Conservation (phyloP, 2,888 invertebrate genomes). For the Drosophila quinaria region DNA sequence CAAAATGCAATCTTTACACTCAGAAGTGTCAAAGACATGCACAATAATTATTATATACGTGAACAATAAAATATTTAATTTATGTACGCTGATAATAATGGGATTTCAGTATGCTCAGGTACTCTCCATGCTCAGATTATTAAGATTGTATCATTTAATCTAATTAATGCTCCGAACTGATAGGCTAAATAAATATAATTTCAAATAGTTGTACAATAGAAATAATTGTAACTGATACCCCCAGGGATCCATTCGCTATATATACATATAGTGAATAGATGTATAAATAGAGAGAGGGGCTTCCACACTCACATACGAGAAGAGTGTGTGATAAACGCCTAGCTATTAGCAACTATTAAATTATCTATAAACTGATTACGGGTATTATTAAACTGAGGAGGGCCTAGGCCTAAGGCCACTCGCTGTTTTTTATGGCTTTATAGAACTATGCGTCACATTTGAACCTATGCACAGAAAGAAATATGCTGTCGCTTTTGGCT, state of each 20-base stretch:
- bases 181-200: conserved; percentile 3
- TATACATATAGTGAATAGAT: conserved; percentile 6
- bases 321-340: conserved; percentile 46
- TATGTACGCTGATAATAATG: conserved; percentile 24
- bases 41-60: conserved; percentile 18
- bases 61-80: conserved; percentile 25
- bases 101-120: conserved; percentile 1
- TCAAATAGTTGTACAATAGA: conserved; percentile 15
- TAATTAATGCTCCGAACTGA: conserved; percentile 5
- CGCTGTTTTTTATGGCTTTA: conserved; percentile 20
- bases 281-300: background rate
- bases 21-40: conserved; percentile 19
- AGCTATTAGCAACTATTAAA: conserved; percentile 71
- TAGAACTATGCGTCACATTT: conserved; percentile 45
- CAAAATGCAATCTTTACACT: conserved; percentile 34
- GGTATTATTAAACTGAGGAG: conserved; percentile 53
- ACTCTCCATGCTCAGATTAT: conserved; percentile 8
- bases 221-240: conserved; percentile 12
- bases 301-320: conserved; percentile 27
- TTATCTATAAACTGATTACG: conserved; percentile 76
- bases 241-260: conserved; percentile 9
- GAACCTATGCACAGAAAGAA: conserved; percentile 30
- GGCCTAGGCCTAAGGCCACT: conserved; percentile 23
- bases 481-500: background rate
- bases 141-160: conserved; percentile 33